These are phyloP conservation scores for Phenganax subtilis DNA, from an alignment of 92 coral and sea anemone species.

Conservation along the genomic window DNA sequence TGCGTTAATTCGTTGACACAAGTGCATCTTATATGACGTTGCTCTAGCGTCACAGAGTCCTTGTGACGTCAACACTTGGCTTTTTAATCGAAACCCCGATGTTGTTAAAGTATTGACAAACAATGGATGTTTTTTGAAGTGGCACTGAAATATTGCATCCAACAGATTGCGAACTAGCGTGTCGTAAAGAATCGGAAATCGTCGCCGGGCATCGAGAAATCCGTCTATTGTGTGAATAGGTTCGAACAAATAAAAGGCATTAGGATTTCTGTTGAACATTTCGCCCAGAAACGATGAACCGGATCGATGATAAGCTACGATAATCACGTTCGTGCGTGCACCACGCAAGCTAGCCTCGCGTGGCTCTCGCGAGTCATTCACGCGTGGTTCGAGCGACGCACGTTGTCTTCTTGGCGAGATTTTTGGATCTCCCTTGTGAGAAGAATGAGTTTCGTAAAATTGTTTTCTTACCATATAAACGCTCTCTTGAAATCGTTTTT, in stretches of 20 bases:
- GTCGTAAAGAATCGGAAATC: constrained; percentile 35
- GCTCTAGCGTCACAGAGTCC: constrained; percentile 19
- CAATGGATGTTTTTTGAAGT: constrained; percentile 23
- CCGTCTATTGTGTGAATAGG: constrained; percentile 20
- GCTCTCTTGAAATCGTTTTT: constrained; percentile 31
- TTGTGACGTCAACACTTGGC: constrained; percentile 4
- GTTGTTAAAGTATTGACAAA: constrained; percentile 27
- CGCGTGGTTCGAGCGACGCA: not conserved
- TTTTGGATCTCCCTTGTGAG: not conserved
- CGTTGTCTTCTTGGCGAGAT: not conserved
- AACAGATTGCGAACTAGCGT: constrained; percentile 23
- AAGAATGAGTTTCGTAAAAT: constrained; percentile 20
- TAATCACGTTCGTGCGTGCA: constrained; percentile 19
- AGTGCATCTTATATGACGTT: constrained; percentile 21
- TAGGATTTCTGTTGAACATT: constrained; percentile 31
- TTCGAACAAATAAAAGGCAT: constrained; percentile 25
- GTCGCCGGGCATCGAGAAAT: constrained; percentile 22
- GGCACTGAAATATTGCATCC: constrained; percentile 25
- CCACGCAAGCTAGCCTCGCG: not conserved
- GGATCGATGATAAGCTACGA: constrained; percentile 29
- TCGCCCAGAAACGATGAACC: constrained; percentile 35
- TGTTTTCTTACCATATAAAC: constrained; percentile 19
- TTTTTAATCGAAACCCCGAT: constrained; percentile 27
- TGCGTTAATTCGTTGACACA: constrained; percentile 33
- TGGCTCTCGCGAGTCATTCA: not conserved